Percentiles rank a stretch among this genome's conserved stretches.
Conservation (phyloP, 2,113 vertebrate species). For the Eudyptes chrysolophus region DNA sequence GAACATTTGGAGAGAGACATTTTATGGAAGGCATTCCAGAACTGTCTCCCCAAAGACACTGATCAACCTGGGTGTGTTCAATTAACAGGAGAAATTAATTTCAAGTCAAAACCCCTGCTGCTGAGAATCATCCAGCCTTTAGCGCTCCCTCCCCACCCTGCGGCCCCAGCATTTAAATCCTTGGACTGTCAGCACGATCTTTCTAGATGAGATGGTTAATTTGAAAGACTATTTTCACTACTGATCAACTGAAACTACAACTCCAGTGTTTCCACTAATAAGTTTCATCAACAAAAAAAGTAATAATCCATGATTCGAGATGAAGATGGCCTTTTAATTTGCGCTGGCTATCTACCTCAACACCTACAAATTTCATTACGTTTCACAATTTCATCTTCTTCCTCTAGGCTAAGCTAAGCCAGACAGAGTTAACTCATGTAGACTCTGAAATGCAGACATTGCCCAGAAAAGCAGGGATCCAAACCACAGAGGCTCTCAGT, state of each 20-base stretch:
- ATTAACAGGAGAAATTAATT: conserved; percentile 37
- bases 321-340: background rate
- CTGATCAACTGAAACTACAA: background rate
- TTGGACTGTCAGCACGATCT: background rate
- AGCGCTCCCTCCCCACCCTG: background rate
- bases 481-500: background rate
- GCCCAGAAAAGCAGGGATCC: background rate
- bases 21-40: background rate
- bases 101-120: conserved; percentile 15
- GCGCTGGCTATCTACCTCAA: background rate
- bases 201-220: background rate
- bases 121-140: background rate
- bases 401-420: background rate
- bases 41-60: background rate
- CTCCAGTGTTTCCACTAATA: background rate
- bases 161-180: background rate
- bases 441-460: background rate
- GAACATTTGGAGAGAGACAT: background rate
- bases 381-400: background rate
- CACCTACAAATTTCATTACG: background rate
- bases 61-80: conserved; percentile 28
- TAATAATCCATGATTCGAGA: background rate
- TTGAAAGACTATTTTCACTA: conserved; percentile 3
- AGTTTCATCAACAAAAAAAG: background rate
- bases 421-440: background rate